Percentiles rank a stretch among this genome's conserved stretches.
phyloP scores from a whole-genome alignment of 1,140 invertebrate genomes.

The Hycleus phaleratus region DNA sequence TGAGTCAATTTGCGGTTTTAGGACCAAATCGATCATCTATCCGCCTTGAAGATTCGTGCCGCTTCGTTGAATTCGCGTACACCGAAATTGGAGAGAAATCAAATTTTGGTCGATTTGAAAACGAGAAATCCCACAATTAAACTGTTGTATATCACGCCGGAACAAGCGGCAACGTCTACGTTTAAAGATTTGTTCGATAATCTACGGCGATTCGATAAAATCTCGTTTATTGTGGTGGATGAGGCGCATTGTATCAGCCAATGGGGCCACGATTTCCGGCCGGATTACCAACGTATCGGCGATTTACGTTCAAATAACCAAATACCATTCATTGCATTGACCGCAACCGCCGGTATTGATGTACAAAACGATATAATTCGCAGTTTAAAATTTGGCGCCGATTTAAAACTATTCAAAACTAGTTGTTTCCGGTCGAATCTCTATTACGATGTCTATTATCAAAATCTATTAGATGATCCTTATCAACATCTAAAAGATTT shows the following conservation, averaged over 20 bases:
- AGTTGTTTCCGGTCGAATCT: conserved; percentile 76
- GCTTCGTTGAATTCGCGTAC: conserved; percentile 88
- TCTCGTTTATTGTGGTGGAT: conserved; percentile 84
- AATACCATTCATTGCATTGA: conserved; percentile 84
- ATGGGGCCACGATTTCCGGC: conserved; percentile 96
- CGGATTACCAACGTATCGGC: conserved; percentile 87
- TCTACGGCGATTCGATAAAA: conserved; percentile 55
- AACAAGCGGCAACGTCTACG: conserved; percentile 71
- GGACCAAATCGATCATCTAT: conserved; percentile 68
- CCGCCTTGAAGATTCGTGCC: conserved; percentile 62
- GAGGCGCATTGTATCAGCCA: conserved; percentile 97
- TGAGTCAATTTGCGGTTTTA: conserved; percentile 26
- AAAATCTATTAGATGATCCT: conserved; percentile 70
- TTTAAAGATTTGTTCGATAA: conserved; percentile 59
- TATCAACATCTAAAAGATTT: conserved; percentile 69
- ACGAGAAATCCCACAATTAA: conserved; percentile 53
- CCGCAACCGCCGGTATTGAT: conserved; percentile 83
- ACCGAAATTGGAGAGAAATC: conserved; percentile 58
- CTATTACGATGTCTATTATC: conserved; percentile 79
- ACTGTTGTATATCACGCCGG: conserved; percentile 88
- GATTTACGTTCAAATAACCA: conserved; percentile 59
- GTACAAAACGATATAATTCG: conserved; percentile 61
- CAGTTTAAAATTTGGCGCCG: conserved; percentile 55
- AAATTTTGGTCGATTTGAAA: conserved; percentile 66
- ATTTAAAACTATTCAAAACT: conserved; percentile 50